Conservation (phyloP, 2,888 invertebrate genomes). For the Apotomis betuletana region DNA sequence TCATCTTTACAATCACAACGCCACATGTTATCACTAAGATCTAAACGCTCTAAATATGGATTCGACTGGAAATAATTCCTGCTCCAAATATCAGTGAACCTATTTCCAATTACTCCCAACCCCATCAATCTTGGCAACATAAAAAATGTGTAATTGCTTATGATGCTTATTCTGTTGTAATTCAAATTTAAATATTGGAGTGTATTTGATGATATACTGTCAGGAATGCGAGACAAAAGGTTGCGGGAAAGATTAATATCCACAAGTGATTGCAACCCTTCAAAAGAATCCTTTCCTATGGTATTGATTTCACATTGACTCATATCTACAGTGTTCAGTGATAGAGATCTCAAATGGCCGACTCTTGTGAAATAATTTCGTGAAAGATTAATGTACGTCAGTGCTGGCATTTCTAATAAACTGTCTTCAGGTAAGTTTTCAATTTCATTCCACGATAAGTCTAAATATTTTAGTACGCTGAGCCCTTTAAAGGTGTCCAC, state of each 20-base stretch:
- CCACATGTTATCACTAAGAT: constrained; percentile 90
- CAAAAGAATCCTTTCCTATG: constrained; percentile 83
- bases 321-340: constrained; percentile 83
- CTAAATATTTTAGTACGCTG: constrained; percentile 82
- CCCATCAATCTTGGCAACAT: constrained; percentile 84
- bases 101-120: constrained; percentile 87
- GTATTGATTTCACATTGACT: constrained; percentile 86
- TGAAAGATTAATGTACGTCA: constrained; percentile 85
- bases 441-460: constrained; percentile 88
- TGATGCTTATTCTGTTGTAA: constrained; percentile 83
- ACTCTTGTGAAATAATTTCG: constrained; percentile 85
- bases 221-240: constrained; percentile 85
- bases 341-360: constrained; percentile 82
- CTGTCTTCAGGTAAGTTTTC: constrained; percentile 82
- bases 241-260: constrained; percentile 87
- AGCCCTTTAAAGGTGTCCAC: constrained; percentile 85
- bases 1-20: constrained; percentile 87
- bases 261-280: constrained; percentile 83
- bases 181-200: constrained; percentile 85
- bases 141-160: constrained; percentile 86
- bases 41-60: constrained; percentile 82
- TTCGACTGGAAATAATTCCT: constrained; percentile 84
- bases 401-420: constrained; percentile 83
- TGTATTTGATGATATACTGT: constrained; percentile 83
- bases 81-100: constrained; percentile 85